phyloP scores from a whole-genome alignment of 1,140 invertebrate species.

The Drusus annulatus region DNA sequence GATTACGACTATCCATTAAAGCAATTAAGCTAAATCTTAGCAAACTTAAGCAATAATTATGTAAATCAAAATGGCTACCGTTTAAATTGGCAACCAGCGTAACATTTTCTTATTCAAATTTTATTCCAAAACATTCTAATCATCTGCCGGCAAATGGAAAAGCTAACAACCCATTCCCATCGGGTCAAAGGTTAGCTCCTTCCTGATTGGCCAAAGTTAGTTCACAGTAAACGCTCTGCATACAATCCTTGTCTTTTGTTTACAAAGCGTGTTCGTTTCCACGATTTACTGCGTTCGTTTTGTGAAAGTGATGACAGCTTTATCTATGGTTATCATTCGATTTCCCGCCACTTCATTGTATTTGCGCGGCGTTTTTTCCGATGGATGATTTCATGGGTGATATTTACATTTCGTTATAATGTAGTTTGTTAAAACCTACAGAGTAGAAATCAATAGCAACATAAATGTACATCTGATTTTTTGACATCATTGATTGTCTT shows the following conservation, averaged over 20 bases:
- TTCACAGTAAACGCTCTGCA: conserved; percentile 1
- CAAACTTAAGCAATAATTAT: too few species aligned
- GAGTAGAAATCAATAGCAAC: too few species aligned
- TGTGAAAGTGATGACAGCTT: conserved; percentile 17
- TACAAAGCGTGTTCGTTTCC: not conserved
- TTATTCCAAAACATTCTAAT: not conserved
- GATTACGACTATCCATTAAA: too few species aligned
- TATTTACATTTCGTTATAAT: too few species aligned
- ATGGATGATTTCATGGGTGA: not conserved
- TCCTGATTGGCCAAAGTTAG: not conserved
- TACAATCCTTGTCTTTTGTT: not conserved
- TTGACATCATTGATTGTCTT: too few species aligned
- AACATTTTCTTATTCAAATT: conserved; percentile 26
- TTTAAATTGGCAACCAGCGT: not conserved
- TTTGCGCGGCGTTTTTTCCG: not conserved
- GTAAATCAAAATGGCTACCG: not conserved
- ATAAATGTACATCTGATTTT: too few species aligned
- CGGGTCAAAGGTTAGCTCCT: conserved; percentile 2
- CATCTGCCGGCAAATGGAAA: not conserved
- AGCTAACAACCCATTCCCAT: not conserved
- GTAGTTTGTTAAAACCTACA: too few species aligned
- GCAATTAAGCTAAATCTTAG: too few species aligned
- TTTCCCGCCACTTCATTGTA: not conserved
- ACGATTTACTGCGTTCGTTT: not conserved
- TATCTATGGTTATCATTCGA: conserved; percentile 13